phyloP scores from a whole-genome alignment of 1,140 invertebrate genomes.

The Octopus bimaculoides region DNA sequence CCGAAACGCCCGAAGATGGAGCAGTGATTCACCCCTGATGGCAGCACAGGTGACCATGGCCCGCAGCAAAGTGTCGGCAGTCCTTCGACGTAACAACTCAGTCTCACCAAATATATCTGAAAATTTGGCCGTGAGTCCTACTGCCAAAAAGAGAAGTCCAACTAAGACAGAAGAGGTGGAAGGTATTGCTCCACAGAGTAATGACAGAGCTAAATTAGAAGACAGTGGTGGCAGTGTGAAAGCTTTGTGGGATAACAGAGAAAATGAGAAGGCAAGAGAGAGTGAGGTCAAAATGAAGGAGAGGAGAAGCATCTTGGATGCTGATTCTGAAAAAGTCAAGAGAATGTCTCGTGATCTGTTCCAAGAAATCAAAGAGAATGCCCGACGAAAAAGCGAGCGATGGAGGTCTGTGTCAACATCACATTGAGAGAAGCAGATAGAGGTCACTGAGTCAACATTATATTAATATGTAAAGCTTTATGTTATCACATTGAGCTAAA shows the following conservation, averaged over 20 bases:
- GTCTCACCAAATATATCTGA: background rate
- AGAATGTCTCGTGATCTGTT: slow-evolving; percentile 7
- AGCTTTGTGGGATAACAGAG: background rate
- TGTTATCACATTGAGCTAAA: too few species aligned
- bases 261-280: background rate
- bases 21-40: background rate
- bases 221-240: too few species aligned
- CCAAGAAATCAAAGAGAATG: slow-evolving; percentile 23
- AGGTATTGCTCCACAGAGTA: too few species aligned
- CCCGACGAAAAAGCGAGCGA: slow-evolving; percentile 27
- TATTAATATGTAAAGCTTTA: too few species aligned
- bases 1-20: background rate
- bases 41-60: background rate
- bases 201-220: too few species aligned
- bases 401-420: slow-evolving; percentile 23
- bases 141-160: background rate
- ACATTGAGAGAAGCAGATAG: background rate
- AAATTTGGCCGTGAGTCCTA: background rate
- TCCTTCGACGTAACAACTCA: background rate
- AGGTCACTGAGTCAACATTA: too few species aligned
- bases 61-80: background rate
- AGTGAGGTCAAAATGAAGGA: background rate
- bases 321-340: background rate
- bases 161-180: background rate
- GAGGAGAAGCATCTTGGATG: background rate